Percentiles rank a stretch among this genome's conserved stretches.
Conservation (phyloP, 2,797 vertebrate species). For the Falco naumanni region DNA sequence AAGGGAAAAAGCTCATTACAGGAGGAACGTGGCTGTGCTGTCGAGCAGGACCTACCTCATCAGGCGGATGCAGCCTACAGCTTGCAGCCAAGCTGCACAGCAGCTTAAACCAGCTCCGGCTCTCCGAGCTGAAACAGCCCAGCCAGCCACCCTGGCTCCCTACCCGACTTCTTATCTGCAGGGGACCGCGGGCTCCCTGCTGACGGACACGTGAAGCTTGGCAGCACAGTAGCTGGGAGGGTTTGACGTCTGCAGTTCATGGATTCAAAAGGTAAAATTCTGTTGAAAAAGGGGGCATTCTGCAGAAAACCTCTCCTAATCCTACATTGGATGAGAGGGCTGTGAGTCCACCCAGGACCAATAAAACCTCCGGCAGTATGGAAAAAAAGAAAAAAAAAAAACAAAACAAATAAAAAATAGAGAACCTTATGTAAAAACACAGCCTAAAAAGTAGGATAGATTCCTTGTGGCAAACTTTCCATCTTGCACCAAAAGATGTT, state of each 20-base stretch:
- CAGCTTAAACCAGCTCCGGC: background rate
- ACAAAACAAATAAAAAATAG: background rate
- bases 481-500: background rate
- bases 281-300: background rate
- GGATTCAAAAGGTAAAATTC: background rate
- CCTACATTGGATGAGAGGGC: background rate
- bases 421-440: background rate
- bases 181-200: background rate
- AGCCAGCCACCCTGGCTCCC: background rate
- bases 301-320: background rate
- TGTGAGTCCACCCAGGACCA: background rate
- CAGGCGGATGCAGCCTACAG: background rate
- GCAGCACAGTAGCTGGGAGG: background rate
- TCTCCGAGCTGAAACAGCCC: background rate
- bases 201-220: background rate
- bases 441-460: background rate
- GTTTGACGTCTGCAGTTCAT: background rate
- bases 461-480: background rate
- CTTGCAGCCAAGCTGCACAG: background rate
- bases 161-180: background rate
- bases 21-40: background rate
- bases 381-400: background rate
- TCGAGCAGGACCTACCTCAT: accelerated
- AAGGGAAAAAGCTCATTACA: background rate
- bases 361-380: background rate